Percentiles rank a stretch among this genome's conserved stretches.
phyloP scores from a whole-genome alignment of 2,888 invertebrate genomes.

The Coenonympha arcania region DNA sequence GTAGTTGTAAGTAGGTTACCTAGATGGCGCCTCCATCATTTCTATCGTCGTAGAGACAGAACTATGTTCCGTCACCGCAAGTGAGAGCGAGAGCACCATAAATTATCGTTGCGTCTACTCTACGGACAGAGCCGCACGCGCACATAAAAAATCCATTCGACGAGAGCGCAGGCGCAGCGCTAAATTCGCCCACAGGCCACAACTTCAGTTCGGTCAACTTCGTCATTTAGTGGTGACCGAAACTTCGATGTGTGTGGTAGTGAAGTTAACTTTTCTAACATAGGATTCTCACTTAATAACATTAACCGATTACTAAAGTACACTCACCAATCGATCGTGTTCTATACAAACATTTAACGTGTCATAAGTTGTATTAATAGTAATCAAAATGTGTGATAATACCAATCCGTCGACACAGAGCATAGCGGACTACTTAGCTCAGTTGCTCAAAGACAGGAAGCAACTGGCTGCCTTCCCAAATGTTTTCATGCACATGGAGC shows the following conservation, averaged over 20 bases:
- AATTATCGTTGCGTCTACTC: slow-evolving; percentile 69
- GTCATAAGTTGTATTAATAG: slow-evolving; percentile 57
- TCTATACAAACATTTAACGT: slow-evolving; percentile 62
- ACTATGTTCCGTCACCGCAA: slow-evolving; percentile 15
- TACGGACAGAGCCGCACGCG: slow-evolving; percentile 67
- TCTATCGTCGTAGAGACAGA: slow-evolving; percentile 41
- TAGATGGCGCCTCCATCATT: slow-evolving; percentile 60
- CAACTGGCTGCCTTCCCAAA: slow-evolving; percentile 99
- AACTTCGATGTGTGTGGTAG: slow-evolving; percentile 73
- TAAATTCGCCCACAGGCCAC: slow-evolving; percentile 72
- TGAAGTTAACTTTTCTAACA: slow-evolving; percentile 74
- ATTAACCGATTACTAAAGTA: slow-evolving; percentile 71
- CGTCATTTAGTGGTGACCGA: slow-evolving; percentile 72
- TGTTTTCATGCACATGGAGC: slow-evolving; percentile 99
- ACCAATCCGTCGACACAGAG: slow-evolving; percentile 88
- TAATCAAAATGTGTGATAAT: slow-evolving; percentile 73
- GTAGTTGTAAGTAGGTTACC: slow-evolving; percentile 44
- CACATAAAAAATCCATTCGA: slow-evolving; percentile 65
- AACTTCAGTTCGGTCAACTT: slow-evolving; percentile 72
- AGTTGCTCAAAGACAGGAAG: slow-evolving; percentile 99
- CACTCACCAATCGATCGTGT: slow-evolving; percentile 62
- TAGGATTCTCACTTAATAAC: slow-evolving; percentile 67
- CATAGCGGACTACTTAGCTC: slow-evolving; percentile 99
- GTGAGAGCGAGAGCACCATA: slow-evolving; percentile 53
- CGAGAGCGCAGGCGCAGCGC: slow-evolving; percentile 67